Percentiles rank a stretch among this genome's conserved stretches.
phyloP scores from a whole-genome alignment of 2,888 invertebrate species.

The Lasioglossum oenotherae region DNA sequence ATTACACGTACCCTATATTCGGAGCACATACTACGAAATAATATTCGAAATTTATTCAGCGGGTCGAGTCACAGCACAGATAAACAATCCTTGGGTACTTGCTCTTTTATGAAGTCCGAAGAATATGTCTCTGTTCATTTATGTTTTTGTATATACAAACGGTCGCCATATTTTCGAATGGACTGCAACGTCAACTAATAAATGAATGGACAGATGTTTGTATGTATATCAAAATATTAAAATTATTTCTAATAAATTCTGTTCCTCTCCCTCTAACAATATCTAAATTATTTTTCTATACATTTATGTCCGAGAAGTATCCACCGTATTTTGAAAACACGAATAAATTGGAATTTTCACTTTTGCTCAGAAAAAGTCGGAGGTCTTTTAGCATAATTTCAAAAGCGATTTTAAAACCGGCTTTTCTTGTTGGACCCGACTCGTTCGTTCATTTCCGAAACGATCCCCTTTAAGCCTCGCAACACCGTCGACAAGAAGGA shows the following conservation, averaged over 20 bases:
- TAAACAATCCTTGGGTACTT: no score
- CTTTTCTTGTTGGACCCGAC: not conserved
- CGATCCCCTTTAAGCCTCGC: slow-evolving; percentile 32
- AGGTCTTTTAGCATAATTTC: not conserved
- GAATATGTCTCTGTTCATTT: no score
- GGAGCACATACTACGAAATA: not conserved
- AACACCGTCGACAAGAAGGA: not conserved
- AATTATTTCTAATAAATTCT: not conserved
- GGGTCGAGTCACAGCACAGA: no score
- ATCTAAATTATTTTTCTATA: not conserved
- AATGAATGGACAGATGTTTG: no score
- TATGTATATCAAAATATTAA: not conserved
- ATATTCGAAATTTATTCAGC: not conserved
- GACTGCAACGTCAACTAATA: no score
- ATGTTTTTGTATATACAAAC: no score
- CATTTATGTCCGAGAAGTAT: not conserved
- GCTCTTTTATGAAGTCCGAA: no score
- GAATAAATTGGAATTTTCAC: no score
- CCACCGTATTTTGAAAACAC: no score
- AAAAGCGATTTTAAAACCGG: not conserved
- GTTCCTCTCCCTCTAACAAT: no score
- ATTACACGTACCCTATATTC: no score
- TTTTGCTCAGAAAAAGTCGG: not conserved
- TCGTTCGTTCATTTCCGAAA: slow-evolving; percentile 27
- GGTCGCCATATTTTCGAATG: no score